Evolutionary conservation across 2,888 invertebrate genomes (phyloP).

Genomic region (Laothoe populi): DNA sequence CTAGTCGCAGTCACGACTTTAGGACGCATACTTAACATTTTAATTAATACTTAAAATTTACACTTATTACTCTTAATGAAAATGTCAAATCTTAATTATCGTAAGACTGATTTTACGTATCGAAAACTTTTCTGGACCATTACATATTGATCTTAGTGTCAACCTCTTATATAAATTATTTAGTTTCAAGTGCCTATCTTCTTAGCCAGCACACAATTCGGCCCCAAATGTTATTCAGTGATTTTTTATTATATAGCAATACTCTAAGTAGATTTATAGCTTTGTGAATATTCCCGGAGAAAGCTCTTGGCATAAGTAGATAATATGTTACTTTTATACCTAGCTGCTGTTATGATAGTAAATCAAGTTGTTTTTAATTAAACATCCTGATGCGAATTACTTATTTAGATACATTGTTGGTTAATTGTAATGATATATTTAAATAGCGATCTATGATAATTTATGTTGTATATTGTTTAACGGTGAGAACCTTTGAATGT

Average conservation of each 20-base stretch:
- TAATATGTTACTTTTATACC: conserved; percentile 41
- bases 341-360: conserved; percentile 46
- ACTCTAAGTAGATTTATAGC: conserved; percentile 52
- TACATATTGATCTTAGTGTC: conserved; percentile 17
- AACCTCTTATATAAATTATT: conserved; percentile 20
- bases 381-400: conserved; percentile 39
- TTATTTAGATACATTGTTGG: conserved; percentile 38
- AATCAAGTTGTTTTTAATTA: conserved; percentile 43
- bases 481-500: conserved; percentile 17
- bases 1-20: conserved; percentile 61
- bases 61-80: conserved; percentile 27
- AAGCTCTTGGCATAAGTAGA: conserved; percentile 49
- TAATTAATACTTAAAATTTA: conserved; percentile 42
- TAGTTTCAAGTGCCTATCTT: conserved; percentile 44
- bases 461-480: conserved; percentile 23
- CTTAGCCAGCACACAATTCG: conserved; percentile 54
- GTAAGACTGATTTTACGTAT: conserved; percentile 57
- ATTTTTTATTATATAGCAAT: conserved; percentile 61
- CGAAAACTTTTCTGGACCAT: conserved; percentile 19
- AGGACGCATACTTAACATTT: too few species aligned
- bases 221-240: conserved; percentile 52
- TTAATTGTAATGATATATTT: conserved; percentile 34
- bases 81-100: conserved; percentile 6
- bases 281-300: conserved; percentile 53
- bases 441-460: conserved; percentile 34